Evolutionary conservation across 2,113 vertebrate species (phyloP).

Genomic region (Mirounga angustirostris): DNA sequence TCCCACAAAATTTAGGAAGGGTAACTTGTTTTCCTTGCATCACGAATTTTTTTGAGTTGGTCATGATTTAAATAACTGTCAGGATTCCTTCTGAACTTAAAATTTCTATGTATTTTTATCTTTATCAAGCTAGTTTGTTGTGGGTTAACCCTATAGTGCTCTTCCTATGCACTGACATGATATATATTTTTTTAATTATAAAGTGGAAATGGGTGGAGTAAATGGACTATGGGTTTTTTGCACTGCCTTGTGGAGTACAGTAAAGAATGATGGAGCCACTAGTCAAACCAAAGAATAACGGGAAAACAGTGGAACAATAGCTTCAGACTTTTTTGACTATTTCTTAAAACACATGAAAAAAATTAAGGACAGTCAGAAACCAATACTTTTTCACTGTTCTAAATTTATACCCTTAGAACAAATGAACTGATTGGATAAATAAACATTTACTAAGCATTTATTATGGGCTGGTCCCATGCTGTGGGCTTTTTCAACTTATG

Average conservation of each 20-base stretch:
- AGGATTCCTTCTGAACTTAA: constrained; percentile 43
- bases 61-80: constrained; percentile 9
- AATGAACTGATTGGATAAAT: not conserved
- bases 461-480: not conserved
- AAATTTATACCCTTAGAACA: constrained; percentile 14
- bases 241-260: not conserved
- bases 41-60: not conserved
- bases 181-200: constrained; percentile 12
- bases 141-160: not conserved
- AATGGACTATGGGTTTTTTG: not conserved
- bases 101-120: not conserved
- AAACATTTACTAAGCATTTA: constrained; percentile 14
- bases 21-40: not conserved
- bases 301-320: not conserved
- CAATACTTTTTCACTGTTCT: not conserved
- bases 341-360: constrained; percentile 22
- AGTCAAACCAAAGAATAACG: not conserved
- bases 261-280: not conserved
- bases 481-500: not conserved
- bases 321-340: not conserved
- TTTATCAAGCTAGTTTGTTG: not conserved
- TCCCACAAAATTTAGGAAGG: not conserved
- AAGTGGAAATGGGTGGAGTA: not conserved
- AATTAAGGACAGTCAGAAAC: not conserved
- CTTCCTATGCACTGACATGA: not conserved